These are phyloP conservation scores for Xerus rutilus DNA, from an alignment of 2,797 vertebrate genomes.

Conservation along the genomic window DNA sequence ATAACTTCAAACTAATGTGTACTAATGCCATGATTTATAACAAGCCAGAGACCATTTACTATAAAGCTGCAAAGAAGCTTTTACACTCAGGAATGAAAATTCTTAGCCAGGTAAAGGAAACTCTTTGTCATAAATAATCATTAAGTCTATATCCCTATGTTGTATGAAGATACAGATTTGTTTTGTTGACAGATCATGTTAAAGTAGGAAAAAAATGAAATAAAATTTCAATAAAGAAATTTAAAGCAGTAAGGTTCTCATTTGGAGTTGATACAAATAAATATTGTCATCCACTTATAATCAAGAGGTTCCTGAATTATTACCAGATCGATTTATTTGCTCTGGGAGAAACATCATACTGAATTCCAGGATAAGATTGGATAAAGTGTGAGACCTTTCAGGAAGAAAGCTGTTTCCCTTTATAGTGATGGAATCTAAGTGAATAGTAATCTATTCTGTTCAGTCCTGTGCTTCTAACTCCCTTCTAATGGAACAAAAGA, in stretches of 20 bases:
- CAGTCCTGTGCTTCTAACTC: not conserved
- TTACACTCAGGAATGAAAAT: constrained; percentile 99
- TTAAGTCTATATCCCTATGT: not conserved
- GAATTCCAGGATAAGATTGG: constrained; percentile 5
- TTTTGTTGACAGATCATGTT: not conserved
- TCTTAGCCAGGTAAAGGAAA: constrained; percentile 93
- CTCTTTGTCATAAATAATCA: constrained; percentile 6
- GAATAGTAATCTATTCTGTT: not conserved
- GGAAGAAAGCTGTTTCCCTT: not conserved
- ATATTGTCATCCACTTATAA: not conserved
- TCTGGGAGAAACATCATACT: not conserved
- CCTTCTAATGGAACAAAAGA: not conserved
- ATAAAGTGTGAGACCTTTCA: not conserved
- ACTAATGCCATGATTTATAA: constrained; percentile 99
- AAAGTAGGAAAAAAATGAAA: constrained; percentile 46
- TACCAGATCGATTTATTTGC: not conserved
- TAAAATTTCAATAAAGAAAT: constrained; percentile 11
- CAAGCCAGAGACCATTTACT: constrained; percentile 98
- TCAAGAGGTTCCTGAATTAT: not conserved
- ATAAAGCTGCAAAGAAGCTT: constrained; percentile 97
- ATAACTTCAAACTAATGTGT: constrained; percentile 97
- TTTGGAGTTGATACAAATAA: not conserved
- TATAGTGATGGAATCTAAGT: not conserved
- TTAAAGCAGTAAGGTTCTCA: not conserved
- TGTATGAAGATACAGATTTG: not conserved